A percentile compares a stretch with the other conserved stretches of the same genome.
phyloP scores from a whole-genome alignment of 2,888 invertebrate genomes.

The Dasysyrphus albostriatus region DNA sequence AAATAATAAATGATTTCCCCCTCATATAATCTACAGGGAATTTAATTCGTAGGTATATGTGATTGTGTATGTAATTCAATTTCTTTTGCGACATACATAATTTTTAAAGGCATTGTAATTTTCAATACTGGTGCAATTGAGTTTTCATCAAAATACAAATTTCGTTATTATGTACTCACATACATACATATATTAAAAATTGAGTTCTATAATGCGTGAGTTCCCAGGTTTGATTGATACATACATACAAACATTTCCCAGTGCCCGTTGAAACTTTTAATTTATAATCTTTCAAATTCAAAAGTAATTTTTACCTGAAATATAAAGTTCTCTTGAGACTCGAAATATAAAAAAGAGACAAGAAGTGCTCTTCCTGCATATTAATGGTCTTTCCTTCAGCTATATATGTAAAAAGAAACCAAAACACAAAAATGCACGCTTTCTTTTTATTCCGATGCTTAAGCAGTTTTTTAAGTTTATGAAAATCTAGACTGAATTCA shows the following conservation, averaged over 20 bases:
- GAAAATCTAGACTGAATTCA: conserved; percentile 48
- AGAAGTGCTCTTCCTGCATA: conserved; percentile 37
- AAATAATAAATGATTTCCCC: too few relatives aligned
- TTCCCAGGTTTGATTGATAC: conserved; percentile 6
- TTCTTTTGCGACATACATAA: background rate
- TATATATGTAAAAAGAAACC: conserved; percentile 66
- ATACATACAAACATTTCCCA: background rate
- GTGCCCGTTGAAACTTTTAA: conserved; percentile 3
- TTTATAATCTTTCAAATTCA: background rate
- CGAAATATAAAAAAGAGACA: conserved; percentile 25
- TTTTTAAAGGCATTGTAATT: background rate
- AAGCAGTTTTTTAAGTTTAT: conserved; percentile 63
- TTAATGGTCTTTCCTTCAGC: conserved; percentile 66
- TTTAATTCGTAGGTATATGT: too few relatives aligned
- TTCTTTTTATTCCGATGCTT: conserved; percentile 72
- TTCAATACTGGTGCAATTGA: background rate
- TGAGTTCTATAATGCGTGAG: background rate
- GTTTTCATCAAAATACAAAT: background rate
- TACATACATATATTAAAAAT: too few relatives aligned
- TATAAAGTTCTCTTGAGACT: conserved; percentile 24
- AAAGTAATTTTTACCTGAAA: background rate
- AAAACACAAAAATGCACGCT: conserved; percentile 66
- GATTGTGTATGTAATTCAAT: too few relatives aligned
- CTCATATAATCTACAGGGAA: too few relatives aligned
- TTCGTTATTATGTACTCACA: background rate